Conservation (phyloP, 2,113 vertebrate genomes). For the Seriola rivoliana region DNA sequence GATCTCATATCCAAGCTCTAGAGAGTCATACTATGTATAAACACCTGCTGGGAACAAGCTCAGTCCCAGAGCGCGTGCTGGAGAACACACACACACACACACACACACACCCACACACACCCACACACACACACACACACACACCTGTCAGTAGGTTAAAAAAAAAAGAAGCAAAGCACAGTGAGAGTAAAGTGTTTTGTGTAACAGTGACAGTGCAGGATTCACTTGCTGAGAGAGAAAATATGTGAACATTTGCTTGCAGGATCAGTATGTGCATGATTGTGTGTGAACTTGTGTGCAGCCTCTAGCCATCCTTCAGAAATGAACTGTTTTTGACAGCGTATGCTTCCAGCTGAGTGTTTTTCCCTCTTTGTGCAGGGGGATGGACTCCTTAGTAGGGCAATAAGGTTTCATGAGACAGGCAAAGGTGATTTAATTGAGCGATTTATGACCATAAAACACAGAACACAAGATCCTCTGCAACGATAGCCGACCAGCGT, state of each 20-base stretch:
- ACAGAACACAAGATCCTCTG: conserved; percentile 40
- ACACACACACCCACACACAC: background rate
- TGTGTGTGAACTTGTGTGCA: conserved; percentile 44
- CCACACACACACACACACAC: conserved; percentile 9
- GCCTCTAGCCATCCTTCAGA: conserved; percentile 18
- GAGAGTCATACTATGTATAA: conserved; percentile 46
- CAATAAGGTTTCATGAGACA: conserved; percentile 66
- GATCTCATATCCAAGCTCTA: conserved; percentile 55
- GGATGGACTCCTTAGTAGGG: conserved; percentile 21
- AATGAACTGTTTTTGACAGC: conserved; percentile 32
- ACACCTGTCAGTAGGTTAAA: conserved; percentile 15
- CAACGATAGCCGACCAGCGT: conserved; percentile 27
- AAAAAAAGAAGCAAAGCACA: conserved; percentile 1
- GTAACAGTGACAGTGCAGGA: background rate
- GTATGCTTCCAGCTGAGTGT: conserved; percentile 14
- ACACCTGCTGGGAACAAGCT: conserved; percentile 64
- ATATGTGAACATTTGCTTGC: background rate
- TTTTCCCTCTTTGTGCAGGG: conserved; percentile 26
- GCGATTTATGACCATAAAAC: conserved; percentile 66
- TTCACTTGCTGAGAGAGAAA: conserved; percentile 2
- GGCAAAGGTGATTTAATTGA: conserved; percentile 67
- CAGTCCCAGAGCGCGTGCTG: conserved; percentile 5
- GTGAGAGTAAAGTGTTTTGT: conserved; percentile 3
- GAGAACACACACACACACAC: conserved; percentile 20
- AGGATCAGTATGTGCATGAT: conserved; percentile 7